Evolutionary conservation across 2,888 invertebrate species (phyloP), one percentile per base, ranked within the genome.

Genomic region (Orthonevra nobilis): DNA sequence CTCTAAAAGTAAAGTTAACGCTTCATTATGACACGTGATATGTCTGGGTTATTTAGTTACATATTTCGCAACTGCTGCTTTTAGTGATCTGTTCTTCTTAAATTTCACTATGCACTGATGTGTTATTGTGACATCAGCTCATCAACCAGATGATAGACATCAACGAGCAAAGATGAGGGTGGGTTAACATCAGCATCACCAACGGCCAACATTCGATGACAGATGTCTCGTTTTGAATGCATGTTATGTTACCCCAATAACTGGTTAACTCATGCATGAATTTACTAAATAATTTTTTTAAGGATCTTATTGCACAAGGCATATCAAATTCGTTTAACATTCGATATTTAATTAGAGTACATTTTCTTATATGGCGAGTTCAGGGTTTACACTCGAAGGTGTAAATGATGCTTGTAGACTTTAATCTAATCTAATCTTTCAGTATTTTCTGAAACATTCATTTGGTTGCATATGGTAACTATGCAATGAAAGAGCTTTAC

Each of bases 111-210:
- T 46, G 64, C 64, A 72, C 54, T 64, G 72, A 66, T 64, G 64
- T 72, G 72, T 72, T 54, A 64, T 52, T 46, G 52, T 72, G 70
- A 77, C 77, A 70, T 77, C 6, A 52, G 46, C 44, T 77, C 70
- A 60, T 77, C 72, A 70, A 40, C 64, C 77, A 77, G 58, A 60
- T 77, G 77, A 72, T 61, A 46, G 58, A 70, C 44, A 52, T 17
- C 50, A 34, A 23, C 12, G 17, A 10, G 23, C 6, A 38, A n/a
- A 52, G 58, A 72, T 72, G 72, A 58, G 70, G 70, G 64, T 64
- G 60, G 72, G 60, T 44, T 6, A 48, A 26, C 17, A 14, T 40
- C 19, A 46, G 58, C 72, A 77, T 58, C 70, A 50, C 36, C 40
- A 40, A 42, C 36, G 20, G 42, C 7, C 52, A 52, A 15, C 23